These are phyloP conservation scores for Drosophila lacertosa DNA, from an alignment of 1,140 invertebrate genomes.

Conservation along the genomic window DNA sequence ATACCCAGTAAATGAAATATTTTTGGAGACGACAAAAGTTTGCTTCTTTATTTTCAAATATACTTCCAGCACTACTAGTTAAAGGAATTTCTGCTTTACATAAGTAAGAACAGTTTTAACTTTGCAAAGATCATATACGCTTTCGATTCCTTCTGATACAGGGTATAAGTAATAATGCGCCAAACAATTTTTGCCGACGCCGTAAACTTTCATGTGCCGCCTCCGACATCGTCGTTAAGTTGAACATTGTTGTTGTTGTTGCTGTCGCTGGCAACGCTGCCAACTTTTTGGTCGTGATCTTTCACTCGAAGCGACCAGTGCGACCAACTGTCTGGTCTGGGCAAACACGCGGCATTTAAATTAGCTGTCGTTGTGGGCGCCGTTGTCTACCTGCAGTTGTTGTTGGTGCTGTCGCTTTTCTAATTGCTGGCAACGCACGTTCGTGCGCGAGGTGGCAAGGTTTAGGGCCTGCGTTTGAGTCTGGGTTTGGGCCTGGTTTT, in stretches of 20 bases:
- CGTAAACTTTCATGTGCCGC: constrained; percentile 78
- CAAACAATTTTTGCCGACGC: constrained; percentile 71
- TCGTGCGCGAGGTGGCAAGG: constrained; percentile 41
- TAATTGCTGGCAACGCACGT: constrained; percentile 70
- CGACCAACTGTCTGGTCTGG: constrained; percentile 44
- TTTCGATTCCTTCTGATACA: background rate
- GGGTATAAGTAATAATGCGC: constrained; percentile 41
- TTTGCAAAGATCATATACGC: too few relatives aligned
- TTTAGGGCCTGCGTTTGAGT: constrained; percentile 15
- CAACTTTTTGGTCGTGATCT: constrained; percentile 80
- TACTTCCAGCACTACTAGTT: too few relatives aligned
- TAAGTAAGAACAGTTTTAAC: too few relatives aligned
- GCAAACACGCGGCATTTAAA: constrained; percentile 73
- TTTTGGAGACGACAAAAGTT: too few relatives aligned
- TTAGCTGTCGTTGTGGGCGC: constrained; percentile 72
- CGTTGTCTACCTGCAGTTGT: constrained; percentile 38
- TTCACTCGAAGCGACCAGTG: constrained; percentile 57
- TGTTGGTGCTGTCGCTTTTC: constrained; percentile 39
- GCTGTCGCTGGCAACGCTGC: constrained; percentile 39
- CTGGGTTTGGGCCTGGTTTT: constrained; percentile 27
- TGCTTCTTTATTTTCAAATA: too few relatives aligned
- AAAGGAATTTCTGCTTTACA: too few relatives aligned
- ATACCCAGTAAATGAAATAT: background rate
- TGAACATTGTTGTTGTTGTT: constrained; percentile 25
- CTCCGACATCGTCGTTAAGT: constrained; percentile 52